A percentile compares a stretch with the other conserved stretches of the same genome.
These are phyloP conservation scores for Rousettus madagascariensis DNA, from an alignment of 2,797 vertebrate genomes.

Conservation along the genomic window DNA sequence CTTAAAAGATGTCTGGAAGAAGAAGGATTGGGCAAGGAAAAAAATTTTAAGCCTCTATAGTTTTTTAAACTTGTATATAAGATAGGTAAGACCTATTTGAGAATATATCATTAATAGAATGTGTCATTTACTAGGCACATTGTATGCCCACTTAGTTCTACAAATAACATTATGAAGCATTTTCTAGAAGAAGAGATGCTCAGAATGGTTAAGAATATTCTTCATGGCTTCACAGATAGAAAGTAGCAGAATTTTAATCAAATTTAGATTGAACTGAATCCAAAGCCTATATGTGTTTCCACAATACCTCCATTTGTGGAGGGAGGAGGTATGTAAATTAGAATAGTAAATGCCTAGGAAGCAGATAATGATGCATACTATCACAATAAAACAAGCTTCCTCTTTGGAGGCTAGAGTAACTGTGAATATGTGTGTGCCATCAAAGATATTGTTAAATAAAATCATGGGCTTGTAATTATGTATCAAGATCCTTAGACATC, in stretches of 20 bases:
- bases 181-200: neutral
- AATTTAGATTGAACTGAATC: neutral
- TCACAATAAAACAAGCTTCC: neutral
- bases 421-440: neutral
- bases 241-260: neutral
- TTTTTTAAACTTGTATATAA: neutral
- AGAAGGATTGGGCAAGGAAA: neutral
- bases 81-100: neutral
- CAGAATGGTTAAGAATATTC: neutral
- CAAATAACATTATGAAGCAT: neutral
- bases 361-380: neutral
- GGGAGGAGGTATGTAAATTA: neutral
- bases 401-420: neutral
- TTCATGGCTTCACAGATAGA: neutral
- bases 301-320: neutral
- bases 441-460: neutral
- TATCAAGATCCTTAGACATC: neutral
- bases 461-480: neutral
- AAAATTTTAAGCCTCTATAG: neutral
- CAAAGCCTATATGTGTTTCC: neutral
- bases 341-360: neutral
- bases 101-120: neutral
- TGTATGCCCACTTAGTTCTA: neutral
- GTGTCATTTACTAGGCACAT: neutral
- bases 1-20: neutral